Evolutionary conservation across 1,140 invertebrate species (phyloP).

Genomic region (Drosophila ananassae): DNA sequence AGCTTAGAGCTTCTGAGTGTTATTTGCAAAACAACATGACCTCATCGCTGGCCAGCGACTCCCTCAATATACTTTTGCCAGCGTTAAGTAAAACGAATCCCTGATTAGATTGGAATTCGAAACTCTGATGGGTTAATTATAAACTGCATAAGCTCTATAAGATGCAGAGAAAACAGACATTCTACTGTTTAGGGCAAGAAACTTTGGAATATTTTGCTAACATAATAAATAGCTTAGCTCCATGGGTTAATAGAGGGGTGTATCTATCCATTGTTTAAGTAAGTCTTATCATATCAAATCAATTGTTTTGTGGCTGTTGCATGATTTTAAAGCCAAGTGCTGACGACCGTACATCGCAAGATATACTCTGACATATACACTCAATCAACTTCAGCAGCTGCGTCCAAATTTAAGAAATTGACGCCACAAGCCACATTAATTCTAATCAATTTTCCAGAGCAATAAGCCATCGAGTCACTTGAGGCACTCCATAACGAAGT

Average conservation of each 20-base stretch:
- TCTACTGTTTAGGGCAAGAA: no score
- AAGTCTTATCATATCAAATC: no score
- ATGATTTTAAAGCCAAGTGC: no score
- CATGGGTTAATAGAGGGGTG: no score
- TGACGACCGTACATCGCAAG: slow-evolving; percentile 34
- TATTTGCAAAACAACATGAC: slow-evolving; percentile 31
- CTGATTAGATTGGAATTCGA: slow-evolving; percentile 28
- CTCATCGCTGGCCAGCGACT: slow-evolving; percentile 34
- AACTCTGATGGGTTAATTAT: not conserved
- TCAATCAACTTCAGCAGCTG: slow-evolving; percentile 63
- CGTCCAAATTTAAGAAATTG: slow-evolving; percentile 62
- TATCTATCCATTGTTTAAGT: no score
- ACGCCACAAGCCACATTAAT: slow-evolving; percentile 71
- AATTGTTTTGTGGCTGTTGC: no score
- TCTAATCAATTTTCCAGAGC: slow-evolving; percentile 72
- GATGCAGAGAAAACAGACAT: no score
- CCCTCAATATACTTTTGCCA: slow-evolving; percentile 10
- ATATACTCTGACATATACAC: slow-evolving; percentile 45
- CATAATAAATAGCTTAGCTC: no score
- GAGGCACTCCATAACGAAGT: slow-evolving; percentile 66
- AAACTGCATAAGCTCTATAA: no score
- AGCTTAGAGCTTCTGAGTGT: slow-evolving; percentile 4
- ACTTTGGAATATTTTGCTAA: no score
- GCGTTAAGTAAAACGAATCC: not conserved
- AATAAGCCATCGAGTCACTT: slow-evolving; percentile 14